These are phyloP conservation scores for Drosophila birchii DNA, from an alignment of 2,888 invertebrate genomes.

Conservation along the genomic window DNA sequence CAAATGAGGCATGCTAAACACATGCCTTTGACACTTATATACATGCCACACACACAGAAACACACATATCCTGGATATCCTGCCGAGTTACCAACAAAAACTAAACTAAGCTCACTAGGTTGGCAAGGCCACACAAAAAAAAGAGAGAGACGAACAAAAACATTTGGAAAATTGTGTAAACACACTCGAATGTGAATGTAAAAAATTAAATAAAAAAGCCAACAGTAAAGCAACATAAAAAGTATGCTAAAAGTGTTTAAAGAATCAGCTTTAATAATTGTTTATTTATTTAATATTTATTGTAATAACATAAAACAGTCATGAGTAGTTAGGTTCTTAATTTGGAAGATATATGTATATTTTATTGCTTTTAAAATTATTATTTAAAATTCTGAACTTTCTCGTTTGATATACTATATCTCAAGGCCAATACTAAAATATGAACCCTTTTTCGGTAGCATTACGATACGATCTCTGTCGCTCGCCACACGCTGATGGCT, in stretches of 20 bases:
- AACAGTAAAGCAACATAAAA: conserved; percentile 19
- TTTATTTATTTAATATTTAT: no score
- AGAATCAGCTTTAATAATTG: background rate
- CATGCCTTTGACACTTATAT: conserved; percentile 77
- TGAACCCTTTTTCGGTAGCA: conserved; percentile 13
- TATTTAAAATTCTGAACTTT: conserved; percentile 1
- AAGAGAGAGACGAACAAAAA: conserved; percentile 20
- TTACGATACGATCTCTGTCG: conserved; percentile 30
- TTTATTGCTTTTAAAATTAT: background rate
- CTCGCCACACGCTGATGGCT: conserved; percentile 26
- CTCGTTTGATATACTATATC: background rate
- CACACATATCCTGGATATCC: conserved; percentile 19
- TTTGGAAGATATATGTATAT: rapidly evolving
- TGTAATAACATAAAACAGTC: background rate
- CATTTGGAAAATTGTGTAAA: conserved; percentile 49
- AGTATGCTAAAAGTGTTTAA: background rate
- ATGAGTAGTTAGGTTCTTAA: background rate
- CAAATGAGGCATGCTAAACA: conserved; percentile 79
- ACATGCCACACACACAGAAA: conserved; percentile 38
- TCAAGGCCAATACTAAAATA: conserved; percentile 4
- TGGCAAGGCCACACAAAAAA: conserved; percentile 38
- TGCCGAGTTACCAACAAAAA: conserved; percentile 45
- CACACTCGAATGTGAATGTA: conserved; percentile 51
- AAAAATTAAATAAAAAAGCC: conserved; percentile 57
- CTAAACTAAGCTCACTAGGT: conserved; percentile 39